Base-by-base conservation (phyloP, 2,113 vertebrate genomes). In the Pipa parva region DNA sequence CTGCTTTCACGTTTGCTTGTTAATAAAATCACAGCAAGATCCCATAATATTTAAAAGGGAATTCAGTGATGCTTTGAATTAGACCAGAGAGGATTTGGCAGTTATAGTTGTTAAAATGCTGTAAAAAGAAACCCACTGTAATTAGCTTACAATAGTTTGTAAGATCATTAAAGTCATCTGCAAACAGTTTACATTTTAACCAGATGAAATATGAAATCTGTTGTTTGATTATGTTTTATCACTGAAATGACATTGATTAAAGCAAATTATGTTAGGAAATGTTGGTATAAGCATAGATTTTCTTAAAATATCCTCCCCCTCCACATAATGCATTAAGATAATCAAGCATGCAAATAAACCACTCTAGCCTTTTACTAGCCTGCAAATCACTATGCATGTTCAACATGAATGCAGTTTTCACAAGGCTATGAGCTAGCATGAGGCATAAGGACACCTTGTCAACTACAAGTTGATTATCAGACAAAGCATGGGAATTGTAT, bases 11-110 rank as follows among this genome's bases (percentile, higher is more conserved):
- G 20, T 61, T 70, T 61, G 36, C 57, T 61, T 60, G 66, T 61
- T 70, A 70, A 70, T 70, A 70, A 70, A 70, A 70, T 60, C 66
- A 70, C 66, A 70, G 66, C 57, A 39, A 70, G 66, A 70, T 70
- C 58, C 60, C 66, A 54, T 70, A 70, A 70, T 70, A 70, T 70
- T 70, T 70, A 70, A 70, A 36, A 70, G 66, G 57, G 66, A 70
- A 70, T 61, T 61, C 58, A 61, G 48, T 61, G 57, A 61, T 58
- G 49, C 66, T 70, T 60, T 54, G 31, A 54, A 70, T 70, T 51
- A 70, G 66, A 70, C 66, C 58, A 31, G 48, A 61, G 66, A 61
- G 66, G 48, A 70, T 70, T 70, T 42, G 57, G 57, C 66, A 29
- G 33, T 61, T 70, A 70, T 27, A 45, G 66, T 54, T 60, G 57